Percentiles rank a stretch among this genome's conserved stretches.
phyloP scores from a whole-genome alignment of 2,888 invertebrate genomes.

The Xestia c-nigrum region DNA sequence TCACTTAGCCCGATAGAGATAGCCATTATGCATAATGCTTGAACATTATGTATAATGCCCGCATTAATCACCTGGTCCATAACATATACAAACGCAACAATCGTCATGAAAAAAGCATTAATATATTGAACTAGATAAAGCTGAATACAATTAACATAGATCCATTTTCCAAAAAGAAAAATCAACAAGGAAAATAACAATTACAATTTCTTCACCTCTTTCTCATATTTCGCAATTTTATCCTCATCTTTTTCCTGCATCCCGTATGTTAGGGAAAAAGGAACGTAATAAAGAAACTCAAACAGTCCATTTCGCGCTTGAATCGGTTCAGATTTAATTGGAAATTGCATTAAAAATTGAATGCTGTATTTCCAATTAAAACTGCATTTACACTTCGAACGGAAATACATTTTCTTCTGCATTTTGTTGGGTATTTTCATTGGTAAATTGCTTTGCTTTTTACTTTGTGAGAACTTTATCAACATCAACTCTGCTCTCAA shows the following conservation, averaged over 20 bases:
- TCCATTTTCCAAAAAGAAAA: neutral
- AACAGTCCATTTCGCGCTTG: constrained; percentile 50
- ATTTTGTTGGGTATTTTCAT: neutral
- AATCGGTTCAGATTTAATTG: constrained; percentile 41
- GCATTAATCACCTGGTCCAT: too few relatives aligned
- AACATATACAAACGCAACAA: too few relatives aligned
- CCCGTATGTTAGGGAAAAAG: neutral
- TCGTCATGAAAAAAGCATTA: neutral
- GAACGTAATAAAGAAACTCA: constrained; percentile 35
- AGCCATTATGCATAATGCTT: too few relatives aligned
- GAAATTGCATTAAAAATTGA: constrained; percentile 32
- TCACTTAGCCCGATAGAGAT: too few relatives aligned
- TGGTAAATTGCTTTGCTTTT: neutral
- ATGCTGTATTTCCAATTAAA: constrained; percentile 51
- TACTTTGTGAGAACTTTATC: neutral
- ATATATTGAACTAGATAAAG: neutral
- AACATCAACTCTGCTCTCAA: neutral
- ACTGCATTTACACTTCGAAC: constrained; percentile 29
- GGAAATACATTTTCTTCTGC: constrained; percentile 6
- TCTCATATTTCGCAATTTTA: constrained; percentile 6
- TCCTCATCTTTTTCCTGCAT: neutral
- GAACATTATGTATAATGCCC: too few relatives aligned
- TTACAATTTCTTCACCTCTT: neutral
- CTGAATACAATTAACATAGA: neutral
- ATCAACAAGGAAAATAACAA: neutral